Base-by-base conservation (phyloP, 1,140 invertebrate species). In the Procambarus virginalis region DNA sequence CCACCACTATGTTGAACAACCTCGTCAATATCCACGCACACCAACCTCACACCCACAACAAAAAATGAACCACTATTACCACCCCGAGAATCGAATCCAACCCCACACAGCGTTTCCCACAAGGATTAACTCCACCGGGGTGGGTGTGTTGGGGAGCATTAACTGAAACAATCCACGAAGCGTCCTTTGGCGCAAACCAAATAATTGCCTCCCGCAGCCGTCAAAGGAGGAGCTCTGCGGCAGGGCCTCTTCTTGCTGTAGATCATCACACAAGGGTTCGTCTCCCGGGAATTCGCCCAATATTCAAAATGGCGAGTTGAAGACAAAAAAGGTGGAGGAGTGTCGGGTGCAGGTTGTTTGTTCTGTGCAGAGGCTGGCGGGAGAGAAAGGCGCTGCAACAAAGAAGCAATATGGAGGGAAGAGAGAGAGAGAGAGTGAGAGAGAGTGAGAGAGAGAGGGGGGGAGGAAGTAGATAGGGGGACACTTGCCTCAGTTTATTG, bases 271-370 rank as follows among this genome's bases (percentile, higher is more conserved):
- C 49, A 51, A 79, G 78, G 10, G 78, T 14, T 17, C 9, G 78
- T 55, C 78, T 55, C 55, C 78, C 14, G 68, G 49, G 68, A 51
- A 76, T 70, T 45, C 9, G 51, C 75, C 75, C 83, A 76, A 77
- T 85, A 85, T 85, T 77, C 83, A 85, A 85, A 85, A 85, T 85
- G 83, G 83, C 73, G 73, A 76, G 46, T 20, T 20, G 51, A 85
- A 85, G 70, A 85, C 45, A 77, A 85, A 85, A 77, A 55, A 76
- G 22, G 8, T 34, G 34, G 34, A 55, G 34, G 70, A 85, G 73
- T 85, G 83, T 77, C 70, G 70, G 83, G 10, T 85, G 83, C 83
- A 85, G 83, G 83, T 77, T 85, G 83, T 85, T 85, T 85, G 73
- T 48, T 77, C 48, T 85, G 60, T 85, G 83, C 83, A 85, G 60